Base-by-base conservation (phyloP, 2,113 vertebrate species). In the Candoia aspera region DNA sequence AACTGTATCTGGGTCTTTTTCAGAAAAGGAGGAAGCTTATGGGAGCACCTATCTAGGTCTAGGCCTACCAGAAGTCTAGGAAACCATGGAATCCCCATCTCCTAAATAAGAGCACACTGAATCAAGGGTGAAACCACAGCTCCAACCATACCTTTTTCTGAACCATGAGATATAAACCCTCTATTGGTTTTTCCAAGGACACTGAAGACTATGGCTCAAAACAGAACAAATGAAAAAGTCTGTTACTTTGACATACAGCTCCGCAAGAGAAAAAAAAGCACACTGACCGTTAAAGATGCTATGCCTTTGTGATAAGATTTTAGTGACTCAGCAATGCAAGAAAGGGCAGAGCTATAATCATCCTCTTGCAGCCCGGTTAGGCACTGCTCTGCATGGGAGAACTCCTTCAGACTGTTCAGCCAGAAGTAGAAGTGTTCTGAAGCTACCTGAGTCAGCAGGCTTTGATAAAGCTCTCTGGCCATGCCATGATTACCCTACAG, bases 391-490 rank as follows among this genome's bases (percentile, higher is more conserved):
- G 99, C 99, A 79, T 98, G 98, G 21, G 99, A 99, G 94, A 99
- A 99, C 97, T 99, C 99, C 97, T 99, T 99, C 97, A 99, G 97
- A 95, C 99, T 98, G 95, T 99, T 99, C 79, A 99, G 98, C 99
- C 99, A 99, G 97, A 99, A 99, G 98, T 99, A 99, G 96, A 99
- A 99, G 96, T 99, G 99, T 88, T 99, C 99, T 0, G 99, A 99
- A 4, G 99, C 99, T 89, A 99, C 99, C 0, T 99, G 98, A 37
- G 99, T 99, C 94, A 99, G 98, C 95, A 99, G 96, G 94, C 98
- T 99, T 97, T 99, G 98, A 96, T 99, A 99, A 53, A 99, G 98
- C 88, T 99, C 99, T 73, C 98, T 98, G 95, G 99, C 99, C 98
- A 99, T 98, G 95, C 99, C 98, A 9, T 99, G 99, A 94, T 99